Conservation (phyloP, 2,113 vertebrate species). For the Crocuta crocuta region DNA sequence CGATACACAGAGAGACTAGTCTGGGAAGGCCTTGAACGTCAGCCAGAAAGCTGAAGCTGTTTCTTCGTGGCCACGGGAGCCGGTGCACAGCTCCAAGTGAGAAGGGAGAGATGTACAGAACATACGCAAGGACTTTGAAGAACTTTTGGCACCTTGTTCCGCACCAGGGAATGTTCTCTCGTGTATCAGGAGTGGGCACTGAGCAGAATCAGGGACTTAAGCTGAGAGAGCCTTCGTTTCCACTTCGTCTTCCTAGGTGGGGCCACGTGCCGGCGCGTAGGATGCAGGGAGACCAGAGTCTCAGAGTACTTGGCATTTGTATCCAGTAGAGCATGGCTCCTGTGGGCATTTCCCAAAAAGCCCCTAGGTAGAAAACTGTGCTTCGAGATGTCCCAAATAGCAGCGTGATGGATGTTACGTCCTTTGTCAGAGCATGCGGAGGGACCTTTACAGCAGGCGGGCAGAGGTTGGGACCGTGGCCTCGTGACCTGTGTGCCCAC, state of each 20-base stretch:
- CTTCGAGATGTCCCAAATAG: background rate
- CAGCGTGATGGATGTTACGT: fast-evolving
- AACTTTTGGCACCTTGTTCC: fast-evolving
- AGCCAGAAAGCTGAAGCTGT: background rate
- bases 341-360: background rate
- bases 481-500: background rate
- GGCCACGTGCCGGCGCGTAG: no score
- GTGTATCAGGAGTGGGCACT: background rate
- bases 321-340: background rate
- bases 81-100: background rate
- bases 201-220: background rate
- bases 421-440: background rate
- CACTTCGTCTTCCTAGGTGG: no score
- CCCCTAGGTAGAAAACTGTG: background rate
- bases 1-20: background rate
- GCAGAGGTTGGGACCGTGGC: background rate
- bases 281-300: background rate
- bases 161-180: background rate
- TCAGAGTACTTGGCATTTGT: background rate
- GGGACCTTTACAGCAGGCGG: background rate
- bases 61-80: background rate
- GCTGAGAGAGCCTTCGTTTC: background rate
- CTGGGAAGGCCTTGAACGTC: background rate
- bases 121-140: background rate
- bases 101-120: fast-evolving